Evolutionary conservation across 2,113 vertebrate genomes (phyloP).

Genomic region (Dissostichus mawsoni): DNA sequence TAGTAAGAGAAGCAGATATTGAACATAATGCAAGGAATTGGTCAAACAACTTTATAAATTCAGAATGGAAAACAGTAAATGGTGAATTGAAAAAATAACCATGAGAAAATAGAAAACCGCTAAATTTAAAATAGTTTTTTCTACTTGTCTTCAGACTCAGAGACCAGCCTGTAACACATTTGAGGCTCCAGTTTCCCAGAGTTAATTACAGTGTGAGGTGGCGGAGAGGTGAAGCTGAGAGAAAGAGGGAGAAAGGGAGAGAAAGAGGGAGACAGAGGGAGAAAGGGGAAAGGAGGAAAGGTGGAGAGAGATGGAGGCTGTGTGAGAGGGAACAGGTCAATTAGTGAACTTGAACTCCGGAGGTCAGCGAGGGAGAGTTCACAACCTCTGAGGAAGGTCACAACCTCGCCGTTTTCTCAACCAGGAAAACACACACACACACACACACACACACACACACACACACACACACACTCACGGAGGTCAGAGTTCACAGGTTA

Average conservation of each 20-base stretch:
- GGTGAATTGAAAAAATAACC: too few relatives aligned
- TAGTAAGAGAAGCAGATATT: too few relatives aligned
- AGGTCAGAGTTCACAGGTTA: conserved; percentile 73
- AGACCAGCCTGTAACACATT: not conserved
- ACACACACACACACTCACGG: conserved; percentile 39
- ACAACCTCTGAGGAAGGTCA: conserved; percentile 38
- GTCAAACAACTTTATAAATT: too few relatives aligned
- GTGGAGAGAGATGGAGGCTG: conserved; percentile 35
- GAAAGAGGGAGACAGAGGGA: too few relatives aligned
- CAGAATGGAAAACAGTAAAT: too few relatives aligned
- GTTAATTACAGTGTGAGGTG: conserved; percentile 30
- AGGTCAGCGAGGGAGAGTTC: conserved; percentile 72
- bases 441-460: conserved; percentile 38
- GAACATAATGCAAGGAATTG: too few relatives aligned
- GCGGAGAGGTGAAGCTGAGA: not conserved
- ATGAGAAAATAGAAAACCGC: too few relatives aligned
- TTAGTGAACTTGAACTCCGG: conserved; percentile 86
- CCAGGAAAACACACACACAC: conserved; percentile 59
- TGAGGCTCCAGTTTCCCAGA: conserved; percentile 13
- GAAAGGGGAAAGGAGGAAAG: not conserved
- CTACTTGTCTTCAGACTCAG: not conserved
- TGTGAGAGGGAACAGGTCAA: conserved; percentile 68
- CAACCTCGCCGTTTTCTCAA: conserved; percentile 66
- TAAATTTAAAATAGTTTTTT: not conserved
- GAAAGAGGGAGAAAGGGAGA: too few relatives aligned